Base-by-base conservation (phyloP, 2,113 vertebrate species). In the Pluvianellus socialis region DNA sequence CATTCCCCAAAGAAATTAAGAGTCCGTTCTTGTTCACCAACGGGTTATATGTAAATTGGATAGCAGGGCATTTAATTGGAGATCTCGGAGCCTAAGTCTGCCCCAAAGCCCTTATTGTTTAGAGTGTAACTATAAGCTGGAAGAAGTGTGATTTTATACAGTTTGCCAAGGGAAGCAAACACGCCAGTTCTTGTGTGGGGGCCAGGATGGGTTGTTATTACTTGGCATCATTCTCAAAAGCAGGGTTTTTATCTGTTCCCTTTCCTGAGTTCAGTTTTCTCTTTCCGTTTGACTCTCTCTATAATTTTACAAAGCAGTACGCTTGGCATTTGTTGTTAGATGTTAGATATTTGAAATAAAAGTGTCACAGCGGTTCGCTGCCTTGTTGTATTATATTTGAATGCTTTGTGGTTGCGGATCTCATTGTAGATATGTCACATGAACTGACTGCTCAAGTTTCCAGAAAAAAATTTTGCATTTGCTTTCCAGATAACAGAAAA, bases 101-200 rank as follows among this genome's bases (percentile, higher is more conserved):
- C 27, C 91, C 86, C 86, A 91, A 66, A 88, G 86, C 81, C 32
- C 23, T 56, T 6, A 6, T 23, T 92, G 87, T 72, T 87, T 42
- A 35, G 19, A 81, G 56, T 1, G 47, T 14, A 81, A 72, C 42
- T 73, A 8, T 47, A 32, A 55, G 52, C 95, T 93, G 87, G 59
- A 53, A 68, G 66, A 45, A 87, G 55, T 63, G 76, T 75, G 93
- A 90, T 71, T 50, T 73, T 35, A 1, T 22, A 12, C 0, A 1
- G 18, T 52, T 35, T 96, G 93, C 93, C 88, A 90, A 81, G 80
- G 92, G 72, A 47, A 95, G 71, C 90, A 88, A 96, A 79, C 62
- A 24, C 67, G 86, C 40, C 75, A 55, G 50, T 21, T 32, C 67
- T 53, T 70, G 66, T 35, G 15, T 0, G 0, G 26, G 28, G 45